Evolutionary conservation across 1,140 invertebrate species (phyloP), one percentile per base, ranked within the genome.

Genomic region (Diuraphis noxia): DNA sequence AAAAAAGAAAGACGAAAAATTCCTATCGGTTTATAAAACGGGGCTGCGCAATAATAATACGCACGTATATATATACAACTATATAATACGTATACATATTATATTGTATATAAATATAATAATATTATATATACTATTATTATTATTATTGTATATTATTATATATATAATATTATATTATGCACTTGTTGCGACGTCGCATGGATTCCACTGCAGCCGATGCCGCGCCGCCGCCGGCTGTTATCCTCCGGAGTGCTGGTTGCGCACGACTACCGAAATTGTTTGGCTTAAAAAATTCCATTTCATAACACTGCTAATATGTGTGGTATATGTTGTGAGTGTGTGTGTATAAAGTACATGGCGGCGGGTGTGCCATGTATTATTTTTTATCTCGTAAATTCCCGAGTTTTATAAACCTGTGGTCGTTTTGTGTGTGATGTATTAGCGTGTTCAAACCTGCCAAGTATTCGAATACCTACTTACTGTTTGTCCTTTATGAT

Each of bases 241-340:
- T 86, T 86, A 86, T 86, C 85, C 85, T 36, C 46, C 85, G 46
- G 9, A 25, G 46, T 36, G 85, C 46, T 10, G n/a, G 43, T 52
- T 86, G 85, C 34, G 85, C 85, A 86, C 85, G 85, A 38, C 43
- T 86, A 52, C 85, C 85, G 85, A 52, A 86, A 86, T 85, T 84
- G 40, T 43, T 86, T 46, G 23, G 41, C 25, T 86, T 86, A 49
- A 86, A 86, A 49, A 86, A 82, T 72, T 72, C 56, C 56, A n/a
- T 72, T 17, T 72, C n/a, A n/a, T 72, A n/a, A 72, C 23, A n/a
- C 56, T 13, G 23, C 4, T 17, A 13, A n/a, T 30, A 9, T 72
- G 13, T 41, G 8, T 17, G 40, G n/a, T n/a, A n/a, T n/a, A n/a
- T n/a, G n/a, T n/a, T n/a, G n/a, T n/a, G n/a, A n/a, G n/a, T n/a